Base-by-base conservation (phyloP, 2,113 vertebrate species). In the Forbesichthys papilliferus region DNA sequence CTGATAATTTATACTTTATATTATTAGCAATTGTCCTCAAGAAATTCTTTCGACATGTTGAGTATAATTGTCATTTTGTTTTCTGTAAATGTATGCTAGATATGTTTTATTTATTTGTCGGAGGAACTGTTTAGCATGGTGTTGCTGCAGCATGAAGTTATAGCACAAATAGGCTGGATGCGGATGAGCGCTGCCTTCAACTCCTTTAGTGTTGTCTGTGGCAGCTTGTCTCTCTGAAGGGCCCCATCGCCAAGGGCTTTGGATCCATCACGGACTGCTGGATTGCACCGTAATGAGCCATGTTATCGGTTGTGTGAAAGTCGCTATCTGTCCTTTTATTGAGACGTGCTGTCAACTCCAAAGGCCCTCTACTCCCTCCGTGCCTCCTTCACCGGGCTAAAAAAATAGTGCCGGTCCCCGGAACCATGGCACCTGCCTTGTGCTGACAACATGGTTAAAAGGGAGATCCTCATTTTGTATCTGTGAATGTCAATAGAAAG, bases 201-300 rank as follows among this genome's bases (percentile, higher is more conserved):
- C 61, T 51, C 48, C 69, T 69, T 72, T 67, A 61, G 53, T 64
- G 51, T 7, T 52, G 5, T 63, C 53, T 58, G 16, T 54, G 36
- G 42, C 54, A 60, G 62, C 14, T 59, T 72, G 70, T 33, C 60
- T 46, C 48, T 34, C 53, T 70, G 52, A 75, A 16, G 11, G 47
- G 12, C 66, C 7, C 18, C 11, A 10, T 33, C 16, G 64, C 51
- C 56, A 66, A 62, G 54, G 33, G 16, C 63, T 82, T 58, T 57
- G 66, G 65, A 71, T 51, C 64, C 69, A 64, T 67, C 34, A 65
- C 16, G 42, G 57, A 49, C 56, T 53, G 57, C 71, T 65, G 68
- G 48, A 68, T 66, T 53, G 11, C 14, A 10, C 59, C 67, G 61
- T 83, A 81, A 87, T 77, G 73, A 84, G 76, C 76, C 68, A 48